A percentile compares a stretch with the other conserved stretches of the same genome.
Conservation (phyloP, 30 jellyfish, hydroid and myxozoan species). For the Mastigias papua region DNA sequence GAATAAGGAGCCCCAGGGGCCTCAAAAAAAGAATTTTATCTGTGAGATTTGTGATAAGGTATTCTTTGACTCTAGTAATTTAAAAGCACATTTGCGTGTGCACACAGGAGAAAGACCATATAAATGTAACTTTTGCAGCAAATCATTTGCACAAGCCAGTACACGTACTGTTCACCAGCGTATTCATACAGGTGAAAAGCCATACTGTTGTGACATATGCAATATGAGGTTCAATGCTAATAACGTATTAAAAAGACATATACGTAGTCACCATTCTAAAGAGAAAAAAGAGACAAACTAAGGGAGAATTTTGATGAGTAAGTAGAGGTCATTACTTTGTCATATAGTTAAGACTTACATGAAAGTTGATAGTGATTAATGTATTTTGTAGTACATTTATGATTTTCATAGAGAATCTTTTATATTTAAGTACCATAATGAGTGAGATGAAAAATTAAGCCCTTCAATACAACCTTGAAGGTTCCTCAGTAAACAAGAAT, state of each 20-base stretch:
- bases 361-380: no score
- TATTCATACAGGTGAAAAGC: slow-evolving; percentile 36
- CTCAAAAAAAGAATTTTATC: background rate
- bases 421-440: no score
- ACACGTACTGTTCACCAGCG: slow-evolving; percentile 12
- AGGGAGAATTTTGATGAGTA: background rate
- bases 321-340: background rate
- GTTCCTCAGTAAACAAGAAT: no score
- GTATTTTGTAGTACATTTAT: no score
- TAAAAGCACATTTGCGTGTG: slow-evolving; percentile 23
- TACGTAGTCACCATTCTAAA: background rate
- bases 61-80: slow-evolving; percentile 11
- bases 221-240: background rate
- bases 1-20: background rate
- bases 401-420: no score
- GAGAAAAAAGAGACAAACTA: background rate
- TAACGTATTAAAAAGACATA: slow-evolving; percentile 8
- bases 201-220: slow-evolving; percentile 4
- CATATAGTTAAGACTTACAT: no score
- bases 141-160: slow-evolving; percentile 23
- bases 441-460: no score
- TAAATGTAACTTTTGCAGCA: slow-evolving; percentile 17
- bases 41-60: slow-evolving; percentile 32
- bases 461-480: no score
- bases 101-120: slow-evolving; percentile 46